Evolutionary conservation across 2,113 vertebrate genomes (phyloP).

Genomic region (Grantiella picta): DNA sequence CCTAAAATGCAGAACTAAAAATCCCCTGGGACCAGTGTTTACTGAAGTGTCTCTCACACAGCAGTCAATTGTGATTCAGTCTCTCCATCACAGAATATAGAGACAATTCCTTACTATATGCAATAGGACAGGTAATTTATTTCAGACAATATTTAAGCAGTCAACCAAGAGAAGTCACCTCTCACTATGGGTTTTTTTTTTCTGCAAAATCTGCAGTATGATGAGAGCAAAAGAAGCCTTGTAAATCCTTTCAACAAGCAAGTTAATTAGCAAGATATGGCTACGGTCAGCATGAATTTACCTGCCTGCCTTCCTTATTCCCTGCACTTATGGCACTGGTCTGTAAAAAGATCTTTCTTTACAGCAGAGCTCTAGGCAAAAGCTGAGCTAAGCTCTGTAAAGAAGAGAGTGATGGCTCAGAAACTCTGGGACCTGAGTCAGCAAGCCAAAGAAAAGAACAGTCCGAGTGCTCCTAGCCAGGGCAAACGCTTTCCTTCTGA

Average conservation of each 20-base stretch:
- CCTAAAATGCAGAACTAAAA: not conserved
- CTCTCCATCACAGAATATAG: not conserved
- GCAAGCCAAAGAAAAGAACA: not conserved
- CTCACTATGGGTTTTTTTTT: not conserved
- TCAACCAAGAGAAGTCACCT: not conserved
- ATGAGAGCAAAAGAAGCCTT: not conserved
- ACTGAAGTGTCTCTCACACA: not conserved
- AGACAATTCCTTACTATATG: not conserved
- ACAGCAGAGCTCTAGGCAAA: conserved; percentile 35
- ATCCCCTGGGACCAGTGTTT: not conserved
- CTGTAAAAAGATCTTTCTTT: conserved; percentile 19
- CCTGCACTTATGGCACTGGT: not conserved
- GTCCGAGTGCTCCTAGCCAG: not conserved
- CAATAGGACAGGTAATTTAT: not conserved
- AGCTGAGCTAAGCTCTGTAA: conserved; percentile 36
- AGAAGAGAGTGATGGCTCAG: conserved; percentile 4
- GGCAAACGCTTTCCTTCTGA: not conserved
- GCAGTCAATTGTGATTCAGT: not conserved
- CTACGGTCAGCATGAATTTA: conserved; percentile 30
- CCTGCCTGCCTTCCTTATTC: not conserved
- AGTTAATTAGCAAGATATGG: conserved; percentile 9
- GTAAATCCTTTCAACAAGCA: conserved; percentile 18
- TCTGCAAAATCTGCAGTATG: not conserved
- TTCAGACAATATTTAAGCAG: not conserved
- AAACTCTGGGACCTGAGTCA: conserved; percentile 19